Percentiles rank a stretch among this genome's conserved stretches.
phyloP scores from a whole-genome alignment of 2,113 vertebrate species.

The Odocoileus virginianus region DNA sequence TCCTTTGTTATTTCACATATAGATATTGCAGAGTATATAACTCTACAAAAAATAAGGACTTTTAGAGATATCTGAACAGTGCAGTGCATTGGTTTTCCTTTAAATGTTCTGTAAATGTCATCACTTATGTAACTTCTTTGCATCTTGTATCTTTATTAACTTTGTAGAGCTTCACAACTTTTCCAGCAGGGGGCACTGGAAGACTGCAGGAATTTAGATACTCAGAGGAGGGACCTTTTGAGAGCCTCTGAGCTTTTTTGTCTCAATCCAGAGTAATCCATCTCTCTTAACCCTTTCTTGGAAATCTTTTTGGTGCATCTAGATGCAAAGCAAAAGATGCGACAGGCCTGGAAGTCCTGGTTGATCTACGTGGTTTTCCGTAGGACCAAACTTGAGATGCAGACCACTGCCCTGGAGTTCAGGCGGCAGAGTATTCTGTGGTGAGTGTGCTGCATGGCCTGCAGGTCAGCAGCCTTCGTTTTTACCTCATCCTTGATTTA shows the following conservation, averaged over 20 bases:
- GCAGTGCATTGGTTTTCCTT: neutral
- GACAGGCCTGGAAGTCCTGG: constrained; percentile 84
- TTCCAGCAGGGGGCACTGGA: constrained; percentile 68
- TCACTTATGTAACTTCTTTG: neutral
- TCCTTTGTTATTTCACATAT: neutral
- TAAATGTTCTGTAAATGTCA: neutral
- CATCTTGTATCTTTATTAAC: neutral
- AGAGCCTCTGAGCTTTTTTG: neutral
- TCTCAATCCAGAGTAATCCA: neutral
- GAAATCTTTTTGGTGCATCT: constrained; percentile 10
- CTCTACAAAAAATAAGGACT: neutral
- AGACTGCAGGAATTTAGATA: neutral
- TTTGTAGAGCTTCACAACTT: constrained; percentile 23
- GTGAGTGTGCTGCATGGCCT: constrained; percentile 75
- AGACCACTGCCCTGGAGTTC: constrained; percentile 78
- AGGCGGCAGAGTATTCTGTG: constrained; percentile 71
- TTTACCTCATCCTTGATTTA: neutral
- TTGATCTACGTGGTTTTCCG: constrained; percentile 81
- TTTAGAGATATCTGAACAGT: neutral
- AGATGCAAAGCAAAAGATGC: constrained; percentile 75
- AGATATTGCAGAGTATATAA: neutral
- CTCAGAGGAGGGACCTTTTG: rapidly evolving
- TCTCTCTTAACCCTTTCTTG: neutral
- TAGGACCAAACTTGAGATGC: constrained; percentile 82
- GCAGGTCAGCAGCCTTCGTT: neutral